Base-by-base conservation (phyloP, 2,113 vertebrate genomes). In the Cavia porcellus region DNA sequence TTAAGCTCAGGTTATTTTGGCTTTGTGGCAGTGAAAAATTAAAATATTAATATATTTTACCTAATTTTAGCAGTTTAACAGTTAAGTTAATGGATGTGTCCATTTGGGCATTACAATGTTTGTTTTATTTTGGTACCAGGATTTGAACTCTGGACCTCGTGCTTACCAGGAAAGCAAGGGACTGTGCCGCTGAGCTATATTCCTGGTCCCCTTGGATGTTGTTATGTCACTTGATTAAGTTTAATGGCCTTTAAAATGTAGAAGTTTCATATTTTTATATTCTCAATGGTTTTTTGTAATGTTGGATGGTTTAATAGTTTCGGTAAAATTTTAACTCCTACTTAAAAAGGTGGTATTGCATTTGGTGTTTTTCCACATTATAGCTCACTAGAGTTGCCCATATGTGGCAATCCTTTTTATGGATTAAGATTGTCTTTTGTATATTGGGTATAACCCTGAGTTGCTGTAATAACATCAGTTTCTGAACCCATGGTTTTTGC, bases 321-420 rank as follows among this genome's bases (percentile, higher is more conserved):
- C 30, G 85, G 14, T 87, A 75, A 88, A 80, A 90, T 92, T 86
- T 75, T 86, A 88, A 32, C 81, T 38, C 32, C 50, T 84, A 47
- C 91, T 94, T 88, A n/a, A n/a, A 72, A 95, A 94, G 66, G 38
- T 87, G 30, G 68, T 90, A 5, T 87, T 97, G 77, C 68, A 86
- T 66, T 24, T 83, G 50, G 55, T 86, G 9, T 59, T 86, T 68
- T 96, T 95, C 77, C 70, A 87, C 42, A 62, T 57, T 15, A 47
- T 93, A 30, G 75, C 24, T 96, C 72, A 64, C 12, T 77, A 87
- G 77, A 88, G 35, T 94, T 88, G 22, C 55, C 74, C 52, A 57
- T 89, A 75, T 25, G 55, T 47, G 15, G 52, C 80, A 68, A 2
- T 96, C n/a, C 17, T n/a, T 81, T 77, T 92, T 94, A 89, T 22